Percentiles rank a stretch among this genome's conserved stretches.
These are phyloP conservation scores for Pycnomerus fuliginosus DNA, from an alignment of 2,888 invertebrate genomes.

Conservation along the genomic window DNA sequence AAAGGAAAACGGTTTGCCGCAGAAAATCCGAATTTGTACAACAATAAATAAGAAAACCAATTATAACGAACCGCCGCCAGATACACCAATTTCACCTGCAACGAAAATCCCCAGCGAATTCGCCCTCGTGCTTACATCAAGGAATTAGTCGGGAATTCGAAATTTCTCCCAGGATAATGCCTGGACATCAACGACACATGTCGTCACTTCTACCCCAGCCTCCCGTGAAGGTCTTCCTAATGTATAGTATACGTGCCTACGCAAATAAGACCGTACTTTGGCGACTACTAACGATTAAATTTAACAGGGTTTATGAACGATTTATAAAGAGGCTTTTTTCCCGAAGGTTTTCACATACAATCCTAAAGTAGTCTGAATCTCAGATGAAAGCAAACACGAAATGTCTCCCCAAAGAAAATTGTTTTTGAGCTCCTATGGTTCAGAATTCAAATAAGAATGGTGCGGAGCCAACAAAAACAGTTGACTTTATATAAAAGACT, in stretches of 20 bases:
- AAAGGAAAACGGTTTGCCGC: no score
- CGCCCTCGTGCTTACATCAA: slow-evolving; percentile 7
- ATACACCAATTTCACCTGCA: slow-evolving; percentile 19
- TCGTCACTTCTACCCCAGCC: slow-evolving; percentile 12
- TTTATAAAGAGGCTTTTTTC: no score
- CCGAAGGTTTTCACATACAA: slow-evolving; percentile 2
- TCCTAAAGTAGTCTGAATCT: slow-evolving; percentile 14
- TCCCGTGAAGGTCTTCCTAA: slow-evolving; percentile 19
- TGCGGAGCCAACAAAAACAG: slow-evolving; percentile 16
- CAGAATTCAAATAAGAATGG: slow-evolving; percentile 21
- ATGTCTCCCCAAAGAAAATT: slow-evolving; percentile 19
- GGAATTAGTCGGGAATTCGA: slow-evolving; percentile 18
- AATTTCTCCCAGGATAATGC: slow-evolving; percentile 13
- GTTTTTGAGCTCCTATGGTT: slow-evolving; percentile 21
- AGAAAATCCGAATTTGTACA: no score
- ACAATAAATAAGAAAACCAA: no score
- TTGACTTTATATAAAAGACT: slow-evolving; percentile 21
- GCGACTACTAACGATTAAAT: no score
- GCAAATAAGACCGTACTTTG: slow-evolving; percentile 16
- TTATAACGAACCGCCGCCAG: no score
- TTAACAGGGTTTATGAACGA: no score
- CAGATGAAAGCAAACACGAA: slow-evolving; percentile 7
- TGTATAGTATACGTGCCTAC: slow-evolving; percentile 20
- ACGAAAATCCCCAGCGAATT: slow-evolving; percentile 13
- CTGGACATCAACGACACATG: slow-evolving; percentile 23